Percentiles rank a stretch among this genome's conserved stretches.
phyloP scores from a whole-genome alignment of 1,140 invertebrate genomes.

The Meteorus sp. region DNA sequence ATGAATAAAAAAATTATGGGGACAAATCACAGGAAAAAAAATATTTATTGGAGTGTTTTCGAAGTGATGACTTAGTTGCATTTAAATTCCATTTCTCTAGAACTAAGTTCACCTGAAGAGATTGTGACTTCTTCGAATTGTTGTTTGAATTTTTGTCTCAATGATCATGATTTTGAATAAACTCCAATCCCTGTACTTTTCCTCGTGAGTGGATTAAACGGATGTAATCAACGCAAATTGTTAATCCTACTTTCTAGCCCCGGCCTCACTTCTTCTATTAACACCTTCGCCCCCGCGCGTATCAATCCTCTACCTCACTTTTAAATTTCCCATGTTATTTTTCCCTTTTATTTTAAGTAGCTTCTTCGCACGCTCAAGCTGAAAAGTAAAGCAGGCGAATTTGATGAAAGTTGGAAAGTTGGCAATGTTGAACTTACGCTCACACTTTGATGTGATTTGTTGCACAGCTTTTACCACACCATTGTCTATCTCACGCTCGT shows the following conservation, averaged over 20 bases:
- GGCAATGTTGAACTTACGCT: not conserved
- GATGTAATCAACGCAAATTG: conserved; percentile 55
- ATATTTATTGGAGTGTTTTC: no score
- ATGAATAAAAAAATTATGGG: no score
- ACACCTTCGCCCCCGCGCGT: not conserved
- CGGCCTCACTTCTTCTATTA: conserved; percentile 3
- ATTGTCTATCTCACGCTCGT: conserved; percentile 7
- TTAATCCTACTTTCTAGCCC: conserved; percentile 50
- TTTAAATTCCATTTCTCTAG: no score
- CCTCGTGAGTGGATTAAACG: conserved; percentile 56
- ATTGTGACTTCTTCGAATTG: no score
- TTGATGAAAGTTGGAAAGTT: conserved; percentile 10
- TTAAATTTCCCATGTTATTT: conserved; percentile 2
- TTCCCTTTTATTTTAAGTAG: not conserved
- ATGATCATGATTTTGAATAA: no score
- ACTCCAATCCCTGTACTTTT: no score
- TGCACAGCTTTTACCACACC: not conserved
- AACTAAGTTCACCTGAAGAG: no score
- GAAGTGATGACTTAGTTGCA: no score
- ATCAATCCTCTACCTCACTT: not conserved
- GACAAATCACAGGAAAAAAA: no score
- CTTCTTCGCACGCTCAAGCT: not conserved
- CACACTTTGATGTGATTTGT: not conserved
- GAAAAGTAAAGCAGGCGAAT: conserved; percentile 7
- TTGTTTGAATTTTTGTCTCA: no score